These are phyloP conservation scores for Aporophyla lueneburgensis DNA, from an alignment of 2,888 invertebrate species.

Conservation along the genomic window DNA sequence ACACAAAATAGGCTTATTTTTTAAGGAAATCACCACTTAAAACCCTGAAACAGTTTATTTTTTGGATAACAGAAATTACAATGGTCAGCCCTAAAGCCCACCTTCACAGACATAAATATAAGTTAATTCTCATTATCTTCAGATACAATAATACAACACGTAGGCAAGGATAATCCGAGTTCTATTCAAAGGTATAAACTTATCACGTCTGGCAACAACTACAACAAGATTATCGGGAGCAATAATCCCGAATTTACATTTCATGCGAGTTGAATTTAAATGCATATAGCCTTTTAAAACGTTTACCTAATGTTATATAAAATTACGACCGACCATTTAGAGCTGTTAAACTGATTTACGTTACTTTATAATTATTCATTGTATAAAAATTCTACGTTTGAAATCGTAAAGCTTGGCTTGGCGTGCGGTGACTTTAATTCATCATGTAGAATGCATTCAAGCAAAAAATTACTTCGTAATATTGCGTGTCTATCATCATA, in stretches of 20 bases:
- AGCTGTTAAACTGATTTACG: constrained; percentile 69
- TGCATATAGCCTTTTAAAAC: constrained; percentile 49
- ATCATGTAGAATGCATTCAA: constrained; percentile 61
- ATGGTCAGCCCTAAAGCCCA: not conserved
- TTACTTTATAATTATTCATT: constrained; percentile 62
- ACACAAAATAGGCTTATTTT: too few relatives aligned
- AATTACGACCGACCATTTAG: constrained; percentile 60
- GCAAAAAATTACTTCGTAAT: constrained; percentile 63
- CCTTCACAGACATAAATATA: constrained; percentile 20
- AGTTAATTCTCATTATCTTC: constrained; percentile 30
- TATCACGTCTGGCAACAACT: constrained; percentile 43
- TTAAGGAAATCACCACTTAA: not conserved
- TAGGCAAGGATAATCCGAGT: constrained; percentile 46
- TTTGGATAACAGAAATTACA: not conserved
- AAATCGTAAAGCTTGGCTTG: constrained; percentile 61
- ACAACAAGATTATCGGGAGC: constrained; percentile 57
- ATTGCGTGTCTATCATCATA: constrained; percentile 80
- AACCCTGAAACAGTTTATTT: not conserved
- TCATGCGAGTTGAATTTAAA: constrained; percentile 58
- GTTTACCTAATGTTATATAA: constrained; percentile 48
- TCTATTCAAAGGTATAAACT: constrained; percentile 46
- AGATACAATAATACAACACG: constrained; percentile 42
- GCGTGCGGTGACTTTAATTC: constrained; percentile 59
- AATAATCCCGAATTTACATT: constrained; percentile 59
- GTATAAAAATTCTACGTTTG: constrained; percentile 59